Evolutionary conservation across 2,888 invertebrate genomes (phyloP).

Genomic region (Synergus umbraculus): DNA sequence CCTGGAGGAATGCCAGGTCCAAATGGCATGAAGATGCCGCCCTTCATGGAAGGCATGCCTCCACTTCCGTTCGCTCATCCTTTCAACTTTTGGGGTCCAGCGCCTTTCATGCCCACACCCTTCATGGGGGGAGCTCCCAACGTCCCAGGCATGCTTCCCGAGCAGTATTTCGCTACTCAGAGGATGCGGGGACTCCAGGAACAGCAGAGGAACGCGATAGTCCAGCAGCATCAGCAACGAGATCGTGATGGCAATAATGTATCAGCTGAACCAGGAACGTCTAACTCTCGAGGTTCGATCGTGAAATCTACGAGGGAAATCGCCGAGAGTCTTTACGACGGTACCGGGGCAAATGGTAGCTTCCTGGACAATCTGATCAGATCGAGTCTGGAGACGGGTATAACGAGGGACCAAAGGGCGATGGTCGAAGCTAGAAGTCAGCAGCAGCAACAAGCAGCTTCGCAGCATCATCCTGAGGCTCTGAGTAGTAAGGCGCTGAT

Average conservation of each 20-base stretch:
- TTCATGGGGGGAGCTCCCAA: slow-evolving; percentile 79
- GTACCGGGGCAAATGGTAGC: slow-evolving; percentile 84
- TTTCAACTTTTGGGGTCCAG: slow-evolving; percentile 88
- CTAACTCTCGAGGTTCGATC: slow-evolving; percentile 73
- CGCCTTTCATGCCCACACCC: slow-evolving; percentile 80
- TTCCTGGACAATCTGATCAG: slow-evolving; percentile 91
- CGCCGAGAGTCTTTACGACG: slow-evolving; percentile 83
- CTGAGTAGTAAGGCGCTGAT: slow-evolving; percentile 82
- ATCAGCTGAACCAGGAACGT: slow-evolving; percentile 68
- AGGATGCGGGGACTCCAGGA: slow-evolving; percentile 90
- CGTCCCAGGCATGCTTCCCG: slow-evolving; percentile 78
- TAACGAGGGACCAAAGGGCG: slow-evolving; percentile 76
- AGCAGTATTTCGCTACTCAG: slow-evolving; percentile 87
- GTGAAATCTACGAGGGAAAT: slow-evolving; percentile 81
- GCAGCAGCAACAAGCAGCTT: slow-evolving; percentile 79
- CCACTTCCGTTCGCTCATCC: slow-evolving; percentile 83
- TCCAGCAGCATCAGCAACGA: slow-evolving; percentile 66
- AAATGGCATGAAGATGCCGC: slow-evolving; percentile 86
- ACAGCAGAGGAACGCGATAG: slow-evolving; percentile 78
- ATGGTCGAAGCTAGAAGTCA: slow-evolving; percentile 75
- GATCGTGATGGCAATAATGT: slow-evolving; percentile 62
- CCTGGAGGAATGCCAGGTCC: slow-evolving; percentile 78
- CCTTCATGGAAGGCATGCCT: slow-evolving; percentile 82
- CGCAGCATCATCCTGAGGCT: slow-evolving; percentile 79
- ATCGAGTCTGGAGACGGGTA: slow-evolving; percentile 87